Percentiles rank a stretch among this genome's conserved stretches.
Conservation (phyloP, 2,113 vertebrate species). For the Antechinus flavipes region DNA sequence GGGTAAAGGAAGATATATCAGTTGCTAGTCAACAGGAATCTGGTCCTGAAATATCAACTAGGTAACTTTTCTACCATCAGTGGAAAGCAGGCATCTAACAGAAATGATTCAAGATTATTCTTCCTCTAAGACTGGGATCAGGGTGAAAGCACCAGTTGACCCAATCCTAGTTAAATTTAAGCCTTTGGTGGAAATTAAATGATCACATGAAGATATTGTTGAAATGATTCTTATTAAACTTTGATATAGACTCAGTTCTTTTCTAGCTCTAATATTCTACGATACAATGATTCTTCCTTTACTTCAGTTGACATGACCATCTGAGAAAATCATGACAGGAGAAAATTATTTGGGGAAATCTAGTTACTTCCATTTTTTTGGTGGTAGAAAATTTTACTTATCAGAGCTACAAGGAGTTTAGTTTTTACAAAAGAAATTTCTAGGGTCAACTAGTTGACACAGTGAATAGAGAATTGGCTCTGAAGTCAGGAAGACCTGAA, state of each 20-base stretch:
- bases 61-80: not conserved
- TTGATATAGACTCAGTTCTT: not conserved
- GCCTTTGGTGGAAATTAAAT: not conserved
- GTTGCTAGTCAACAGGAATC: not conserved
- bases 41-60: not conserved
- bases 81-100: not conserved
- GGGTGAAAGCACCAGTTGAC: not conserved
- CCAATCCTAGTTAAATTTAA: not conserved
- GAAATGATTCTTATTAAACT: slow-evolving; percentile 6
- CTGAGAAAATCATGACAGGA: slow-evolving; percentile 3
- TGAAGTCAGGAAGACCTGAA: too few species aligned
- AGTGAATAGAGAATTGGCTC: too few species aligned
- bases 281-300: not conserved
- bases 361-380: not conserved
- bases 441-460: not conserved
- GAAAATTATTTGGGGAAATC: not conserved
- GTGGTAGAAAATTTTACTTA: not conserved
- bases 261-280: too few species aligned
- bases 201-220: not conserved
- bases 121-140: not conserved
- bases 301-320: not conserved
- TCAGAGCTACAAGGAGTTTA: slow-evolving; percentile 2
- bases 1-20: not conserved
- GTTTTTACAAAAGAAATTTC: not conserved
- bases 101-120: not conserved